phyloP scores from a whole-genome alignment of 2,888 invertebrate species.

The Mamestra brassicae region DNA sequence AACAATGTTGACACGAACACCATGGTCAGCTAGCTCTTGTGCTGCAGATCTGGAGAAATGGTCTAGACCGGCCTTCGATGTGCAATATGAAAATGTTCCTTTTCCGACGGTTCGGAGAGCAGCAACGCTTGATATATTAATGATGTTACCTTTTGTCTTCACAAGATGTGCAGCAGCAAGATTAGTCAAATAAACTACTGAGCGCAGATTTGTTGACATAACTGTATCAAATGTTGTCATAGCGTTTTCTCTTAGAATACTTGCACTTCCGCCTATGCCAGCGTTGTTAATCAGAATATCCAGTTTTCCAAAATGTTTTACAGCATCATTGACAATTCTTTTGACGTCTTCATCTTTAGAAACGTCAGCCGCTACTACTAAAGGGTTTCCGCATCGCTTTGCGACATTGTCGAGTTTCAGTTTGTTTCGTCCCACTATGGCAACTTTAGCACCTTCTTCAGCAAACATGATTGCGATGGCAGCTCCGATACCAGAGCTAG shows the following conservation, averaged over 20 bases:
- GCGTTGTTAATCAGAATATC: slow-evolving; percentile 41
- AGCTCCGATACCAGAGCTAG: slow-evolving; percentile 70
- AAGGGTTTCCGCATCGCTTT: slow-evolving; percentile 25
- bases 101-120: neutral
- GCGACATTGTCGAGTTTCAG: slow-evolving; percentile 54
- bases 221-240: slow-evolving; percentile 35
- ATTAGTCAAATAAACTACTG: slow-evolving; percentile 56
- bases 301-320: slow-evolving; percentile 13
- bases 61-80: slow-evolving; percentile 35
- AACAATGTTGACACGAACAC: slow-evolving; percentile 35
- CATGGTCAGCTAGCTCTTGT: slow-evolving; percentile 26
- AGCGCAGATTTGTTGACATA: slow-evolving; percentile 52
- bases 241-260: slow-evolving; percentile 13
- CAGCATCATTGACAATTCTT: slow-evolving; percentile 21
- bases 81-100: slow-evolving; percentile 8
- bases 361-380: slow-evolving; percentile 25
- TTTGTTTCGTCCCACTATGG: slow-evolving; percentile 61
- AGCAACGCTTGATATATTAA: slow-evolving; percentile 37
- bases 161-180: slow-evolving; percentile 63
- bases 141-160: slow-evolving; percentile 81
- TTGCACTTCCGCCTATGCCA: neutral
- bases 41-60: slow-evolving; percentile 30
- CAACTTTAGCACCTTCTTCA: slow-evolving; percentile 64
- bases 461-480: slow-evolving; percentile 48
- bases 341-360: slow-evolving; percentile 28